Evolutionary conservation across 2,797 vertebrate genomes (phyloP), one percentile per base, ranked within the genome.

Genomic region (Borostomias antarcticus): DNA sequence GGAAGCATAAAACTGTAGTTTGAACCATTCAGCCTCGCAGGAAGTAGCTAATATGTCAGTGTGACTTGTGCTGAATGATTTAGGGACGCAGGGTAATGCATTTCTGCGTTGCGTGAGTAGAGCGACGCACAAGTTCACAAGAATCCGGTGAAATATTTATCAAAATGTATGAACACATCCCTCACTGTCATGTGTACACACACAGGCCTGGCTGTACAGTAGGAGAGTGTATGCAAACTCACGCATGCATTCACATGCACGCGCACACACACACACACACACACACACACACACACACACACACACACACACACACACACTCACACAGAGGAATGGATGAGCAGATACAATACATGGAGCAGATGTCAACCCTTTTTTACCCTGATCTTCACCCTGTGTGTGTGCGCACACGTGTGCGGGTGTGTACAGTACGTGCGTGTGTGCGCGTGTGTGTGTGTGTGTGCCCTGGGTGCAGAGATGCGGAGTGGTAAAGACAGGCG

Each of bases 221-320:
- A n/a, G n/a, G n/a, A n/a, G n/a, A n/a, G n/a, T n/a, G n/a, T n/a
- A n/a, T 26, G 48, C 30, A 32, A n/a, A 8, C 33, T 26, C 11
- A 64, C 54, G 32, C 47, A 29, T 35, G 35, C 50, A 70, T 35
- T n/a, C 6, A 40, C 56, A 28, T 61, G 29, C 50, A 58, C 53
- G 37, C 62, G 23, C 58, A 28, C 53, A 33, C 17, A 13, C 26
- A 56, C 11, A n/a, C 53, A 32, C 53, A 5, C 4, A 21, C 17
- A 21, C 17, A 37, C 30, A 29, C 17, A 21, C 7, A 29, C 5
- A 35, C 30, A 29, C 30, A 35, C n/a, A 25, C 43, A 19, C 17
- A 23, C 26, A 48, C 8, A 11, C 59, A 50, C 45, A 15, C 59
- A 21, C 13, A 28, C 25, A 40, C 28, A 23, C 10, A 5, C 5